Percentiles rank a stretch among this genome's conserved stretches.
Conservation (phyloP, 1,140 invertebrate species). For the Acyrthosiphon pisum region DNA sequence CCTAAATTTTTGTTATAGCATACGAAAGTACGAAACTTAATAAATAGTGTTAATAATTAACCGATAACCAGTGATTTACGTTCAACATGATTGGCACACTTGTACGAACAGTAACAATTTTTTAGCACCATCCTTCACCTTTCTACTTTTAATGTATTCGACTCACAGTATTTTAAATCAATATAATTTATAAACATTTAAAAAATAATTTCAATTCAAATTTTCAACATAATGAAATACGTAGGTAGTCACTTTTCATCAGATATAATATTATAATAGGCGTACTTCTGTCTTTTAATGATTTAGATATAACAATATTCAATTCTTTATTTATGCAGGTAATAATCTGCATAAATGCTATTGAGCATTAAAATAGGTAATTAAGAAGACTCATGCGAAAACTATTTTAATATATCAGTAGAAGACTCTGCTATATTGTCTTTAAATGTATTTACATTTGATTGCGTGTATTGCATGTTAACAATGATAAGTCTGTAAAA, state of each 20-base stretch:
- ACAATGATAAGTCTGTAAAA: no score
- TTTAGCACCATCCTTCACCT: not conserved
- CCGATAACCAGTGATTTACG: not conserved
- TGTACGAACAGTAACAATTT: not conserved
- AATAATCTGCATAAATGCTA: not conserved
- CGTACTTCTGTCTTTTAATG: not conserved
- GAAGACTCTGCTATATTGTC: no score
- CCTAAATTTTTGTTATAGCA: not conserved
- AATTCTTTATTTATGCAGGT: not conserved
- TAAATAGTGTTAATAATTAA: not conserved
- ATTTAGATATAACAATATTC: not conserved
- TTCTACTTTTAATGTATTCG: not conserved
- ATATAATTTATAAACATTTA: not conserved
- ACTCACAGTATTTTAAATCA: not conserved
- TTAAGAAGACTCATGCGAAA: not conserved
- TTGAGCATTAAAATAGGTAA: not conserved
- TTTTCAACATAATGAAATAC: not conserved
- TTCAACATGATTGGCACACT: not conserved
- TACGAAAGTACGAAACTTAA: not conserved
- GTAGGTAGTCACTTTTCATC: not conserved
- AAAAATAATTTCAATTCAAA: not conserved
- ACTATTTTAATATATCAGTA: no score
- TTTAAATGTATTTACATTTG: no score
- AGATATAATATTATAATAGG: not conserved
- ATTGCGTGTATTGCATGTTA: no score